These are phyloP conservation scores for Elymnias hypermnestra DNA, from an alignment of 1,140 invertebrate genomes.

Conservation along the genomic window DNA sequence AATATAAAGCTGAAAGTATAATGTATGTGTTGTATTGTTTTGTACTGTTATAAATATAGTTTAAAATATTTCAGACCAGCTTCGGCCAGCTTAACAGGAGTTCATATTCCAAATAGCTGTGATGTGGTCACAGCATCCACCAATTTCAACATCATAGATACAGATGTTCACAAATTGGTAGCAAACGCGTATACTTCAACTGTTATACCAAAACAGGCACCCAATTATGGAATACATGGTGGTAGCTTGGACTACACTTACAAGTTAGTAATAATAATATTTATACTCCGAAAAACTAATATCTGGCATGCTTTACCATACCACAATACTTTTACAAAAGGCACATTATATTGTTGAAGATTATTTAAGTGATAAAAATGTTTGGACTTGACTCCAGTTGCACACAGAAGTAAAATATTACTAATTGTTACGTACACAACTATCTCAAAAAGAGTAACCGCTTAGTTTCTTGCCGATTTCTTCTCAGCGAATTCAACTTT, in stretches of 20 bases:
- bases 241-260: conserved; percentile 32
- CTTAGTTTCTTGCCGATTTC: no score
- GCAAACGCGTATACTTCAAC: conserved; percentile 31
- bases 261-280: conserved; percentile 23
- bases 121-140: conserved; percentile 24
- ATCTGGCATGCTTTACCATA: no score
- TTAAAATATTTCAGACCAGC: conserved; percentile 11
- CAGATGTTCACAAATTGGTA: conserved; percentile 27
- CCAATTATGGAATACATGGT: conserved; percentile 29
- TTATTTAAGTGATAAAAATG: no score
- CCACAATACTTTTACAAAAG: no score
- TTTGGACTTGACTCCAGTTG: no score
- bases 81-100: conserved; percentile 6
- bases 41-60: background rate
- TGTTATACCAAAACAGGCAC: conserved; percentile 26
- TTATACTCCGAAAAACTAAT: no score
- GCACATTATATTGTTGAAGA: no score
- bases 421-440: no score
- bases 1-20: no score
- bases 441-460: no score
- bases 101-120: conserved; percentile 24
- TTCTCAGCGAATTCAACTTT: no score
- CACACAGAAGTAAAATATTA: no score
- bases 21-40: background rate
- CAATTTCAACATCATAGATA: conserved; percentile 28